Base-by-base conservation (phyloP, 1,140 invertebrate species). In the Maniola jurtina region DNA sequence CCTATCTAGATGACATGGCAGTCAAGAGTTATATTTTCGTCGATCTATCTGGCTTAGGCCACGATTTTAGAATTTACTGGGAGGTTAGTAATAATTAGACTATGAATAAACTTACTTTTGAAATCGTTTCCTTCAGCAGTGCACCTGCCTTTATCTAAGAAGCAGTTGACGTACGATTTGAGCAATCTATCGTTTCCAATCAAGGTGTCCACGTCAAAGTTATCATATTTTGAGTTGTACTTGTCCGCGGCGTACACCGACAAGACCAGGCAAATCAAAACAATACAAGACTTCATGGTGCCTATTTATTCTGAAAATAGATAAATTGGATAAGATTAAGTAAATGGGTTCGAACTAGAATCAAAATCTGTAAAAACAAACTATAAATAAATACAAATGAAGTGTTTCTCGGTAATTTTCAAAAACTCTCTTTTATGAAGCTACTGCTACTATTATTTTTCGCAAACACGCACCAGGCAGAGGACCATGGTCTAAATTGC, bases 81-180 rank as follows among this genome's bases (percentile, higher is more conserved):
- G 13, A 11, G 10, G 9, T 45, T n/a, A 11, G 42, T 6, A 11
- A 50, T 6, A 25, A n/a, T 16, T 50, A 7, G 1, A 11, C 6
- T 50, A 14, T n/a, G n/a, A 47, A 0, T 6, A 15, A 34, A 82
- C 93, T 94, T 88, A 95, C 94, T 93, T 91, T 95, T 95, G 38
- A 96, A 91, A 79, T 96, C 95, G 0, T 93, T 85, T 14, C 94
- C 95, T 75, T 96, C 95, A 0, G 93, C 84, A 0, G 95, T 94
- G 76, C 95, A 96, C 13, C 93, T 90, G 33, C 94, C 95, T 71
- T 94, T 93, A 0, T 94, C 94, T 72, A 96, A 76, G 79, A 96
- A 89, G 67, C 95, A 96, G 62, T 93, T 94, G 40, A 95, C 92
- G 72, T 95, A 96, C 70, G 93, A 94, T 16, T 92, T 92, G 6